phyloP scores from a whole-genome alignment of 1,140 invertebrate species.

The Pachyrhynchus sulphureomaculatus region DNA sequence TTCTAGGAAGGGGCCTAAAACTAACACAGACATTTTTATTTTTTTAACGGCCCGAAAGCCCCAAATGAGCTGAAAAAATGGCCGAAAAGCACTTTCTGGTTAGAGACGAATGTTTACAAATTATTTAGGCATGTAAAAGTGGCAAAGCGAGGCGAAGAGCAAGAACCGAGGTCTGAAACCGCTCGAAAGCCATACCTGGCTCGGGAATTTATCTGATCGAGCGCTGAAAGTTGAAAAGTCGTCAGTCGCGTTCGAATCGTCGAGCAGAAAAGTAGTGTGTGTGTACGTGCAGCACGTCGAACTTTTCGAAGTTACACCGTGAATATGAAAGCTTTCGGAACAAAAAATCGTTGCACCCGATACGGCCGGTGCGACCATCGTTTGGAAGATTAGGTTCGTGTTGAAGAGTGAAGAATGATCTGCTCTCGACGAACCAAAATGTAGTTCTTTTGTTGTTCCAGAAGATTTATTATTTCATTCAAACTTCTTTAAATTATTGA shows the following conservation, averaged over 20 bases:
- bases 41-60: conserved; percentile 1
- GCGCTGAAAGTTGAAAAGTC: conserved; percentile 32
- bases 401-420: neutral
- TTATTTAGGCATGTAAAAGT: conserved; percentile 32
- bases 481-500: neutral
- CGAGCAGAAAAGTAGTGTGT: conserved; percentile 2
- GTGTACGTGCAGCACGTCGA: neutral
- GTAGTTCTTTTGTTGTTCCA: conserved; percentile 3
- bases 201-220: conserved; percentile 30
- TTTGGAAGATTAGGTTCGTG: conserved; percentile 3
- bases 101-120: conserved; percentile 31
- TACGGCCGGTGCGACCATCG: neutral
- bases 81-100: conserved; percentile 11
- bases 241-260: conserved; percentile 24
- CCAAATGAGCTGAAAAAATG: conserved; percentile 11
- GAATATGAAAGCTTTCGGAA: conserved; percentile 16
- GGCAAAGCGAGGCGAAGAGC: conserved; percentile 21
- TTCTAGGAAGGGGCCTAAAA: conserved; percentile 1
- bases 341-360: conserved; percentile 20
- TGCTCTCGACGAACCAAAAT: conserved; percentile 9
- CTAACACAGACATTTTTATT: conserved; percentile 10
- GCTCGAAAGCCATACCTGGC: conserved; percentile 28
- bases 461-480: conserved; percentile 1
- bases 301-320: conserved; percentile 3
- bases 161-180: conserved; percentile 5